Evolutionary conservation across 2,113 vertebrate genomes (phyloP), one percentile per base, ranked within the genome.

Genomic region (Halcyon senegalensis): DNA sequence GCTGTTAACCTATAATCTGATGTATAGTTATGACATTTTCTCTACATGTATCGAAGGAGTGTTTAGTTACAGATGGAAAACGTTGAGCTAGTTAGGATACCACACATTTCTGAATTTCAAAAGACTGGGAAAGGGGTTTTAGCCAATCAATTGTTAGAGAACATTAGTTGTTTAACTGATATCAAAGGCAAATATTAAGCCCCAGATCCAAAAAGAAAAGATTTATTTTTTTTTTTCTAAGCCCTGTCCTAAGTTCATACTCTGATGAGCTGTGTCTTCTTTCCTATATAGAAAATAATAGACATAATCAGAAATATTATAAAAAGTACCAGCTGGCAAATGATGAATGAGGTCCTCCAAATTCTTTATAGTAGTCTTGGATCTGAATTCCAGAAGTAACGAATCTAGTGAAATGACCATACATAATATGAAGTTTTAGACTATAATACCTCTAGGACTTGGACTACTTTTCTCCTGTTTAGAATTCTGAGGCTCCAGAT

Each of bases 31-130:
- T 90, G 87, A 95, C 91, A 96, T 96, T 94, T 51, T 94, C 72
- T 91, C 60, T 89, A 51, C 66, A 31, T 80, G 90, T 91, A 91
- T 88, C 80, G 91, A 92, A 96, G 81, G 72, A 76, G 64, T 55
- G 72, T 91, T 97, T 97, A 97, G 95, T 96, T 97, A 83, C 70
- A 95, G 63, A 60, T 78, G 48, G 89, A 94, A 97, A 97, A 96
- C 92, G 91, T 94, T 19, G 11, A 94, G 35, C 41, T 90, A 83
- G 46, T 93, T 88, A 96, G 28, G 33, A 93, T 89, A 94, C 64
- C 35, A n/a, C 53, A 84, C 20, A 46, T 88, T 92, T 95, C 75
- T 67, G 48, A 76, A 76, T 94, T 96, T 76, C 30, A 75, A 87
- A 96, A 83, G 14, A 25, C 51, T 66, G 27, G 20, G 44, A 85